phyloP scores from a whole-genome alignment of 2,888 invertebrate genomes.

The Oxytorus armatus region DNA sequence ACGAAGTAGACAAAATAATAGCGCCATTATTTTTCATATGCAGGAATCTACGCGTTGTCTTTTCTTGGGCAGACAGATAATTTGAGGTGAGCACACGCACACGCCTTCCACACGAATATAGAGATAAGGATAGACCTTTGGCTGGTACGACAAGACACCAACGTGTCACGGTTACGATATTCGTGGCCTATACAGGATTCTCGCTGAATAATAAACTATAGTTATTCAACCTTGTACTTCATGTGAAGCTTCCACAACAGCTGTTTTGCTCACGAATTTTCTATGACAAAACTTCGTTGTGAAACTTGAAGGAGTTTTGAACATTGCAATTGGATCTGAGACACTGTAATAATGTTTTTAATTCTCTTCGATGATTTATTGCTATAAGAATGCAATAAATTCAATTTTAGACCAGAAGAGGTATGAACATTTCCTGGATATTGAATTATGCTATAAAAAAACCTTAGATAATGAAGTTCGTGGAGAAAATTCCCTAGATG shows the following conservation, averaged over 20 bases:
- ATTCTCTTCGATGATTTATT: too few species aligned
- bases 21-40: neutral
- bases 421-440: too few species aligned
- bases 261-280: conserved; percentile 3
- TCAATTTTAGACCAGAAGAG: too few species aligned
- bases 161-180: conserved; percentile 72
- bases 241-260: conserved; percentile 27
- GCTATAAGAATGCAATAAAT: too few species aligned
- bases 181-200: conserved; percentile 42
- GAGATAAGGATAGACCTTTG: conserved; percentile 36
- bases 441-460: too few species aligned
- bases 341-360: neutral
- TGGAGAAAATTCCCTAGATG: too few species aligned
- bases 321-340: neutral
- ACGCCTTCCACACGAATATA: conserved; percentile 9
- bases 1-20: neutral
- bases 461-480: too few species aligned
- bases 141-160: conserved; percentile 73
- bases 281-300: neutral
- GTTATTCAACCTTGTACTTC: conserved; percentile 17
- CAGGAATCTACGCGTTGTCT: neutral
- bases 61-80: neutral
- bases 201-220: conserved; percentile 26
- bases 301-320: neutral
- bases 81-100: conserved; percentile 41